phyloP scores from a whole-genome alignment of 2,797 vertebrate species.

The Poecilia wingei region DNA sequence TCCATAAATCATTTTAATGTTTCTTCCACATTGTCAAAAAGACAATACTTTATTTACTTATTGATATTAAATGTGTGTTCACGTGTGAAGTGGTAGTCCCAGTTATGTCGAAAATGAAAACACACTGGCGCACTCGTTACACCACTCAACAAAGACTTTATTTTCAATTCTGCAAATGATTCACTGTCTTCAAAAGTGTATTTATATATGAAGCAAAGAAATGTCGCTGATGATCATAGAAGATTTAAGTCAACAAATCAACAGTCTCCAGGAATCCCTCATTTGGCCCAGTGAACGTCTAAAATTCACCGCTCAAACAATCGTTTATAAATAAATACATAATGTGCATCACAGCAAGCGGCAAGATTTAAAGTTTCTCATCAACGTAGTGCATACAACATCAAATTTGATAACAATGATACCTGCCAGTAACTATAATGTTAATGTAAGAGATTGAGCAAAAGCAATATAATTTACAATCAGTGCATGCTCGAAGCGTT shows the following conservation, averaged over 20 bases:
- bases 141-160: conserved; percentile 85
- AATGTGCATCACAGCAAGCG: conserved; percentile 83
- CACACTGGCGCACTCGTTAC: conserved; percentile 32
- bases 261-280: conserved; percentile 73
- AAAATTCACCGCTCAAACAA: conserved; percentile 79
- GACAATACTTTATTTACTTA: background rate
- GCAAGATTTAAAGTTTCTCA: conserved; percentile 79
- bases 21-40: background rate
- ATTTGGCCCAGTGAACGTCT: conserved; percentile 77
- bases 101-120: conserved; percentile 11
- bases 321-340: conserved; percentile 80
- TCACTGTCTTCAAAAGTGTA: conserved; percentile 81
- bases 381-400: conserved; percentile 86
- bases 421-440: conserved; percentile 79
- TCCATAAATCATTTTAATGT: background rate
- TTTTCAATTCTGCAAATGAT: conserved; percentile 79
- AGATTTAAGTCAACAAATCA: conserved; percentile 81
- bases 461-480: conserved; percentile 87
- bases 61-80: background rate
- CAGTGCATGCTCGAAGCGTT: conserved; percentile 84
- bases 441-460: conserved; percentile 78
- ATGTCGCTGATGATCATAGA: conserved; percentile 81
- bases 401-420: conserved; percentile 84
- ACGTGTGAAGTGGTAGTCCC: background rate
- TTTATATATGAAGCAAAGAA: conserved; percentile 82